Base-by-base conservation (phyloP, 2,113 vertebrate genomes). In the Acinonyx jubatus region DNA sequence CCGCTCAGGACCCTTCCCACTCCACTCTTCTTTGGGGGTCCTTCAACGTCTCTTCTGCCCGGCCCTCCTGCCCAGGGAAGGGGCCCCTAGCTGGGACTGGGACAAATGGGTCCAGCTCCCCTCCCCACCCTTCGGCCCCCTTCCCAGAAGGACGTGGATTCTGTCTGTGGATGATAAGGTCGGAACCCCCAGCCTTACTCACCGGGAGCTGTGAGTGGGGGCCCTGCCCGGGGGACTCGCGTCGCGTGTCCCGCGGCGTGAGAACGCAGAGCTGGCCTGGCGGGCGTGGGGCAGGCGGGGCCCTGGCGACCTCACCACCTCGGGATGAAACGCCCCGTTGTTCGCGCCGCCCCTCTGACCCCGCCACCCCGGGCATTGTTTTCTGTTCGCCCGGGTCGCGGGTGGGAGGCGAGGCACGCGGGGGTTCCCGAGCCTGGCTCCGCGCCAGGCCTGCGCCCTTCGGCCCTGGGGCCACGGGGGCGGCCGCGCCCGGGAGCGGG, bases 401-500 rank as follows among this genome's bases (percentile, higher is more conserved):
- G 83, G 92, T 96, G 96, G 98, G 94, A 97, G 94, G 96, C 66
- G n/a, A 96, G 87, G 95, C 89, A 92, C 94, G 96, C 94, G 33
- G 74, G 86, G 71, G 94, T 82, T 85, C 73, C 29, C 33, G 38
- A 69, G 63, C 15, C 61, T 93, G 98, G 96, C 92, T 38, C 25
- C 89, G 1, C 31, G 61, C 97, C 97, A 85, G 66, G 71, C 41
- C 63, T 0, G 74, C 57, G 93, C 85, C 96, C 97, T 97, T 97
- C 50, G 91, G 65, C 85, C 80, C 80, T 1, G 45, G 66, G 97
- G 89, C 41, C 96, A 57, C 69, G 4, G 21, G 41, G 63, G n/a
- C 85, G 45, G 95, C 96, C 36, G 86, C 86, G 95, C 97, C 87
- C 29, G 41, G 38, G 33, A 14, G 68, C 78, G 0, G 92, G 61